Percentiles rank a stretch among this genome's conserved stretches.
Conservation (phyloP, 1,140 invertebrate species). For the Brachionus koreanus region DNA sequence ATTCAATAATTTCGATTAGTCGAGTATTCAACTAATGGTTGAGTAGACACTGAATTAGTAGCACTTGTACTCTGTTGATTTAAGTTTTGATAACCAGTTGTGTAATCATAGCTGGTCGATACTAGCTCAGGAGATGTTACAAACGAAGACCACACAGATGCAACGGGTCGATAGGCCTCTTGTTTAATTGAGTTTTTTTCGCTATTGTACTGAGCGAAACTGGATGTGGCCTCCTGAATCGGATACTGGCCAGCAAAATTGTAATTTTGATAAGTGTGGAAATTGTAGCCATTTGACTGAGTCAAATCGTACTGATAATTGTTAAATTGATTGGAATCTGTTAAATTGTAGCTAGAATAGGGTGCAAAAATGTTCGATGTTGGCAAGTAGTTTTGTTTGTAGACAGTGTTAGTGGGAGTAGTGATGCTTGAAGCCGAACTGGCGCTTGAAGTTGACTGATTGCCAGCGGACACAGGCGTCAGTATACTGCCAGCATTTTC, state of each 20-base stretch:
- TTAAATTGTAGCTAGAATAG: slow-evolving; percentile 2
- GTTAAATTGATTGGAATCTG: slow-evolving; percentile 10
- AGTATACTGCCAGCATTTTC: background rate
- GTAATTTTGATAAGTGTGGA: background rate
- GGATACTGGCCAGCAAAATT: background rate
- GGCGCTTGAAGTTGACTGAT: background rate
- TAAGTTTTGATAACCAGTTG: background rate
- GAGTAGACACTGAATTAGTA: background rate
- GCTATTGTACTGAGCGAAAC: background rate
- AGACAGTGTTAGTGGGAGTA: background rate
- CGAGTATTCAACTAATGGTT: slow-evolving; percentile 12
- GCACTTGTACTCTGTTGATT: background rate
- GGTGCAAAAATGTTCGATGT: background rate
- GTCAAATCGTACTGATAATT: background rate
- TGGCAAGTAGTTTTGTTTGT: background rate
- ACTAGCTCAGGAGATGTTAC: background rate
- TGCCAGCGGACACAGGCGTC: background rate
- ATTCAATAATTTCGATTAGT: slow-evolving; percentile 10
- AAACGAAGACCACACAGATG: slow-evolving; percentile 22
- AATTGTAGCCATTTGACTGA: background rate
- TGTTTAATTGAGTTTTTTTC: background rate
- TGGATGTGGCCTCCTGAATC: background rate
- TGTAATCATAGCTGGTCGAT: background rate
- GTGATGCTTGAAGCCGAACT: background rate
- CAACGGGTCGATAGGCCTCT: background rate